Evolutionary conservation across 2,113 vertebrate species (phyloP), one percentile per base, ranked within the genome.

Genomic region (Myotis yumanensis): DNA sequence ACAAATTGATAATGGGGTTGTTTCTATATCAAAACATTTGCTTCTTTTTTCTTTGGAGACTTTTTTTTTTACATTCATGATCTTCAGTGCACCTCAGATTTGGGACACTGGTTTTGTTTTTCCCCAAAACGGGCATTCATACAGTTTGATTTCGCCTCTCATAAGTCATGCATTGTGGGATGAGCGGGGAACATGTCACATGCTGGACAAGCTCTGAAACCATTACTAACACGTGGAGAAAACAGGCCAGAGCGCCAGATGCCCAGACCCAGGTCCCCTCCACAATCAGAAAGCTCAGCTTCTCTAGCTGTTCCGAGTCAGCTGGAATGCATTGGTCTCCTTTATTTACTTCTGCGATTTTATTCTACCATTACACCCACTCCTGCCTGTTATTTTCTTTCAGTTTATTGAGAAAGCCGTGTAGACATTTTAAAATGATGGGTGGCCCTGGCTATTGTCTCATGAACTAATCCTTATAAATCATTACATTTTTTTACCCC

Each of bases 381-480:
- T 64, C 77, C 35, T 95, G 28, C 52, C 37, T 16, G 25, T 72
- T 64, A 59, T 72, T 86, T 90, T 95, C 68, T 89, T 62, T 43
- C 52, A 16, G 20, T 76, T 89, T 66, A 87, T 76, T 91, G 82
- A 91, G 75, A 94, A 92, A 91, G 10, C 35, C n/a, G 72, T 59
- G 11, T 15, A 51, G 77, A 76, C 46, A 71, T 93, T 96, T 94
- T 37, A 28, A 93, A 81, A 90, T 85, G 14, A 43, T 93, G 77
- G 40, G 14, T 91, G 17, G 90, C 66, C 57, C 20, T 90, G 48
- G 3, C 7, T 86, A 59, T 89, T 86, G 15, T 69, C 37, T 76
- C 17, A 62, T 85, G 59, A 90, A 37, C 62, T 76, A 46, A 59
- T 93, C 81, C 64, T 17, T 84, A 43, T 40, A 84, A 48, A 59